Evolutionary conservation across 2,888 invertebrate species (phyloP).

Genomic region (Loripinus fragilis): DNA sequence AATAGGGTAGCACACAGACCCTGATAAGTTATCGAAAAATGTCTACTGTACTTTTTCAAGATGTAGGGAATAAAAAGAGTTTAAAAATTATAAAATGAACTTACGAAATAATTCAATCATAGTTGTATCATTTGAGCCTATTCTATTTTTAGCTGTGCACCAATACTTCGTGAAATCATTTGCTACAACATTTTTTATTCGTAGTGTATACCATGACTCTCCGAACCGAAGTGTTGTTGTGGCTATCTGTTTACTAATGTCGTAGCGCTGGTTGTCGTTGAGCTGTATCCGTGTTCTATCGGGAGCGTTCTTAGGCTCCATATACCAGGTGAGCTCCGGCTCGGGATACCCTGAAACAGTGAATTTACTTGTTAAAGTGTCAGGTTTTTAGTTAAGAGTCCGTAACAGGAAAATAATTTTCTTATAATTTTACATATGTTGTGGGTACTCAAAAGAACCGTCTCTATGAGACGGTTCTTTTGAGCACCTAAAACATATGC

Average conservation of each 20-base stretch:
- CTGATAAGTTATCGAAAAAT: too few relatives aligned
- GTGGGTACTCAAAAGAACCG: too few relatives aligned
- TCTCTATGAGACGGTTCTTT: too few relatives aligned
- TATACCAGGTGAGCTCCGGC: conserved; percentile 77
- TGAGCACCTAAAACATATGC: too few relatives aligned
- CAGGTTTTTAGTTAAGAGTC: too few relatives aligned
- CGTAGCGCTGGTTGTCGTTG: conserved; percentile 78
- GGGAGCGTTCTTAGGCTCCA: conserved; percentile 51
- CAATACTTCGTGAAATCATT: conserved; percentile 78
- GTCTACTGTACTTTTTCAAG: too few relatives aligned
- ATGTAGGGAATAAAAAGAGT: too few relatives aligned
- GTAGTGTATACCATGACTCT: conserved; percentile 80
- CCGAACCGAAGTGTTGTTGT: conserved; percentile 70
- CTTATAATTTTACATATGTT: too few relatives aligned
- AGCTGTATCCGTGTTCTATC: conserved; percentile 64
- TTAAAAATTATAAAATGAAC: conserved; percentile 32
- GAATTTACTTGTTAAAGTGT: too few relatives aligned
- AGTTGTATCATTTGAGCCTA: conserved; percentile 66
- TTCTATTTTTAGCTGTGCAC: conserved; percentile 78
- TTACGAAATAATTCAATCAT: conserved; percentile 77
- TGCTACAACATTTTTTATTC: conserved; percentile 80
- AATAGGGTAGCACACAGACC: too few relatives aligned
- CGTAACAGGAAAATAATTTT: too few relatives aligned
- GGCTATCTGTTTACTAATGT: conserved; percentile 75
- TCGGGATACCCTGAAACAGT: conserved; percentile 77